Percentiles rank a stretch among this genome's conserved stretches.
phyloP scores from a whole-genome alignment of 2,888 invertebrate genomes.

The Phyllotreta cruciferae region DNA sequence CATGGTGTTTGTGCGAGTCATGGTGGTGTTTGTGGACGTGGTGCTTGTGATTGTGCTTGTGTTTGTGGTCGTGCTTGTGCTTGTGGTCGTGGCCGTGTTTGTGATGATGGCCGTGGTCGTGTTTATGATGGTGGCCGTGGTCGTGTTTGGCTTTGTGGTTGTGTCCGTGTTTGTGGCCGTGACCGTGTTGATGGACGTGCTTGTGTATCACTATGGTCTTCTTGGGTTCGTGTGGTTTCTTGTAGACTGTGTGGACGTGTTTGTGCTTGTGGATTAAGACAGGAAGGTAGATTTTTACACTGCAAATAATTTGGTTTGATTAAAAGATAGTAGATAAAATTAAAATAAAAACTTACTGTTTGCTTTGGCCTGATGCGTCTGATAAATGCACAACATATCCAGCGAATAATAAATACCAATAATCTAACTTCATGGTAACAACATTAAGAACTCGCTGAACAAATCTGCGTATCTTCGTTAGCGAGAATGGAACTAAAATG shows the following conservation, averaged over 20 bases:
- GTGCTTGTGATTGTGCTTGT: constrained; percentile 44
- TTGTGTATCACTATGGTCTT: constrained; percentile 37
- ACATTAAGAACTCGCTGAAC: background rate
- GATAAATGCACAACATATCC: constrained; percentile 38
- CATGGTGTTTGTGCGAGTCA: constrained; percentile 35
- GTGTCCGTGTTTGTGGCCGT: constrained; percentile 68
- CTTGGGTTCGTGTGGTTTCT: constrained; percentile 36
- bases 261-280: constrained; percentile 41
- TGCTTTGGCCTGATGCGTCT: constrained; percentile 32
- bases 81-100: constrained; percentile 42
- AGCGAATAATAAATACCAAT: constrained; percentile 38
- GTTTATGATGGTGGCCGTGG: constrained; percentile 63
- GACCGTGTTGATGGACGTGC: constrained; percentile 40
- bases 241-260: constrained; percentile 34
- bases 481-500: constrained; percentile 9
- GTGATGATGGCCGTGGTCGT: constrained; percentile 66
- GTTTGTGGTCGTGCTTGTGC: constrained; percentile 46
- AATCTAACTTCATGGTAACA: constrained; percentile 40
- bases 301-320: constrained; percentile 47
- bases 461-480: background rate
- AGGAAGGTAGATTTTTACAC: constrained; percentile 48
- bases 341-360: constrained; percentile 33
- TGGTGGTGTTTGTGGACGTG: constrained; percentile 45
- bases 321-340: constrained; percentile 16
- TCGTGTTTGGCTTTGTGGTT: constrained; percentile 41